Evolutionary conservation across 2,113 vertebrate genomes (phyloP).

Genomic region (Tiliqua scincoides): DNA sequence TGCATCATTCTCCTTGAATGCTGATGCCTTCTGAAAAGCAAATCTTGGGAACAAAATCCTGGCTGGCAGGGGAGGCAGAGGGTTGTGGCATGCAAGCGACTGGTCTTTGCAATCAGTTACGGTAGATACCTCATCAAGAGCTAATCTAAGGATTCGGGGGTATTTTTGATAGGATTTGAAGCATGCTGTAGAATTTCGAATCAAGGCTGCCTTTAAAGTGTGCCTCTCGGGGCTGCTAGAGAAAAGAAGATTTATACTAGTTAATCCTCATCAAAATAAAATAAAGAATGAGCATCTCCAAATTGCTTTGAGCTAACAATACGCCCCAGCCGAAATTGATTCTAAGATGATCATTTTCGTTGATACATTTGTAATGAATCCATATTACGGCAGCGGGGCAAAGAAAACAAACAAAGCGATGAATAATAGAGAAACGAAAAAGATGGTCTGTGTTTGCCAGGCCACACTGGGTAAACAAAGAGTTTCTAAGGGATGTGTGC

Average conservation of each 20-base stretch:
- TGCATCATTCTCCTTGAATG: neutral
- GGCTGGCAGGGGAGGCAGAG: neutral
- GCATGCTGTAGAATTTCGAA: constrained; percentile 1
- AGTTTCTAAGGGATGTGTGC: neutral
- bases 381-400: neutral
- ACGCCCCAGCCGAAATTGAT: constrained; percentile 14
- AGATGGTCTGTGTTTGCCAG: constrained; percentile 12
- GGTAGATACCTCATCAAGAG: neutral
- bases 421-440: neutral
- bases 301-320: constrained; percentile 23
- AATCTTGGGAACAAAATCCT: neutral
- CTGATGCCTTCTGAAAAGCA: neutral
- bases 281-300: neutral
- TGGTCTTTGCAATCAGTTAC: neutral
- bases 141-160: neutral
- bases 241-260: constrained; percentile 25
- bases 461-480: neutral
- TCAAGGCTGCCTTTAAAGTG: neutral
- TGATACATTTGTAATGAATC: constrained; percentile 2
- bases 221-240: neutral
- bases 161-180: constrained; percentile 26
- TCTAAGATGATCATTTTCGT: neutral
- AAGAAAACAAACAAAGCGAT: neutral
- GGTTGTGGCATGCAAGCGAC: neutral
- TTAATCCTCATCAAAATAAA: constrained; percentile 3